Conservation (phyloP, 2,113 vertebrate genomes). For the Aphyosemion australe region DNA sequence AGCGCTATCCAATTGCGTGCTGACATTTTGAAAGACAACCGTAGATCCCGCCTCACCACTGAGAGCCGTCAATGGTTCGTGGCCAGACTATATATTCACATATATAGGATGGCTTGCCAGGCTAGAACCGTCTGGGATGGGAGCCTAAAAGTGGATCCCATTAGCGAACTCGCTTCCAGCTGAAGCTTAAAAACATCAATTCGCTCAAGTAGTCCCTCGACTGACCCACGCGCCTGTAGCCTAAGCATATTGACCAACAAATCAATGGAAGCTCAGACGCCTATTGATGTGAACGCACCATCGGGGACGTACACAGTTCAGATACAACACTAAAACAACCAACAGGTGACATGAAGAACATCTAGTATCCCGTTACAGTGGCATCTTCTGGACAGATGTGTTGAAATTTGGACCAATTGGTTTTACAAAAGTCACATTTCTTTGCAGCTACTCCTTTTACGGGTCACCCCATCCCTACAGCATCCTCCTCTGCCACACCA, state of each 20-base stretch:
- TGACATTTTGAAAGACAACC: no score
- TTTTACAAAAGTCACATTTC: no score
- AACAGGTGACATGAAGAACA: neutral
- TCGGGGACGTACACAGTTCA: conserved; percentile 27
- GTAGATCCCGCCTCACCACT: no score
- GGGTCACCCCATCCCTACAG: no score
- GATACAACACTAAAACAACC: neutral
- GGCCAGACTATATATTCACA: no score
- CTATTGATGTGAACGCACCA: conserved; percentile 47
- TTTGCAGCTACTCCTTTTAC: no score
- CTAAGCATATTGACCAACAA: conserved; percentile 59
- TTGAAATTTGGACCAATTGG: neutral
- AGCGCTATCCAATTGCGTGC: no score
- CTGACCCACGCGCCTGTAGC: conserved; percentile 42
- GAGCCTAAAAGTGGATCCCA: conserved; percentile 18
- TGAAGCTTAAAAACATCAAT: conserved; percentile 48
- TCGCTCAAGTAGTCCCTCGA: conserved; percentile 59
- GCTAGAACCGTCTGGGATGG: conserved; percentile 4
- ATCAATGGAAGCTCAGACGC: conserved; percentile 55
- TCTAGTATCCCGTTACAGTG: neutral
- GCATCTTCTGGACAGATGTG: neutral
- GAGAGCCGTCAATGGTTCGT: no score
- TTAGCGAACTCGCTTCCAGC: conserved; percentile 19
- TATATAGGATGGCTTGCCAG: no score
- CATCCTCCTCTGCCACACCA: no score